phyloP scores from a whole-genome alignment of 2,797 vertebrate genomes.

The Ptychobarbus kaznakovi region DNA sequence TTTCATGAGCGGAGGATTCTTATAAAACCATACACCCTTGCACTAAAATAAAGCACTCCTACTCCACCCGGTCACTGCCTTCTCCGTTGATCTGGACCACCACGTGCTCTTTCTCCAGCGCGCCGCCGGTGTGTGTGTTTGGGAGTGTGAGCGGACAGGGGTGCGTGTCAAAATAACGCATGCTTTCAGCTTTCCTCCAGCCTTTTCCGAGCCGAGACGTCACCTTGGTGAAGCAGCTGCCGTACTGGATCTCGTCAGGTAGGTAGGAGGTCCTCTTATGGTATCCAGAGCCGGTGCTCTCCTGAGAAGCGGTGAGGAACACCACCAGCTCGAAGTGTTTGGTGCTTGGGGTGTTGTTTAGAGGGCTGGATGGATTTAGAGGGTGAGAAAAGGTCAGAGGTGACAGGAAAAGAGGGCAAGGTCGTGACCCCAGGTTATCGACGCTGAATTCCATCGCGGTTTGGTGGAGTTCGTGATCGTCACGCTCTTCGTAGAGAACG shows the following conservation, averaged over 20 bases:
- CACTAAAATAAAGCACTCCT: constrained; percentile 2
- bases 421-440: constrained; percentile 80
- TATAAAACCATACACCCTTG: constrained; percentile 24
- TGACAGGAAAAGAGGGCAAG: constrained; percentile 93
- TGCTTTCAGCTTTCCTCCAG: constrained; percentile 86
- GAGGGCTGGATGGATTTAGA: constrained; percentile 85
- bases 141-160: constrained; percentile 43
- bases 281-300: constrained; percentile 91
- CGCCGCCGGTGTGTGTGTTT: constrained; percentile 69
- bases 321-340: constrained; percentile 91
- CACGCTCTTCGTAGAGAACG: constrained; percentile 90
- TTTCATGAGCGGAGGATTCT: constrained; percentile 28
- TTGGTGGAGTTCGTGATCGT: constrained; percentile 88
- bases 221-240: constrained; percentile 84
- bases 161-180: constrained; percentile 90
- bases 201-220: constrained; percentile 82
- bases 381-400: constrained; percentile 91
- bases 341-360: constrained; percentile 81
- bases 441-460: constrained; percentile 90
- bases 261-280: constrained; percentile 96
- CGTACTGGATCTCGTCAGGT: constrained; percentile 89
- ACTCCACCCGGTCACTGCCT: constrained; percentile 77
- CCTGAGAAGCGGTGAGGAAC: constrained; percentile 92
- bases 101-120: constrained; percentile 86
- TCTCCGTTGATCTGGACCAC: constrained; percentile 88